These are phyloP conservation scores for Bergia sp. DNA, from an alignment of 92 coral and sea anemone species.

Conservation along the genomic window DNA sequence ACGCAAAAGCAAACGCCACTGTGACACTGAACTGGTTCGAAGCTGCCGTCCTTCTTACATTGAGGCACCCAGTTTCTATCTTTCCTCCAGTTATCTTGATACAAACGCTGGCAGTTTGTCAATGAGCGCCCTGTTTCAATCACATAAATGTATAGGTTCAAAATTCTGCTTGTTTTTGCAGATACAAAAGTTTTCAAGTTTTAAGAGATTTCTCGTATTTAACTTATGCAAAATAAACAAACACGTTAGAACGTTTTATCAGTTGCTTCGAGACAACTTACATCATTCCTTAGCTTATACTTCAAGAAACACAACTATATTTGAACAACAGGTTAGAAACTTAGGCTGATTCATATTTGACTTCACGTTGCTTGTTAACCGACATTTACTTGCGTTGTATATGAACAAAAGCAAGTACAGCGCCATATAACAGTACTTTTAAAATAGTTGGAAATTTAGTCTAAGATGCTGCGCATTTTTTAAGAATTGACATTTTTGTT, in stretches of 20 bases:
- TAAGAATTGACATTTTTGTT: not conserved
- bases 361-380: too few relatives aligned
- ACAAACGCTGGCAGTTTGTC: constrained; percentile 29
- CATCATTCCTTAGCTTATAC: not conserved
- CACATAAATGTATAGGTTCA: not conserved
- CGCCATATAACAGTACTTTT: too few relatives aligned
- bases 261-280: not conserved
- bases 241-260: not conserved
- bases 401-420: too few relatives aligned
- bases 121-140: constrained; percentile 7
- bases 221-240: too few relatives aligned
- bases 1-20: constrained; percentile 45
- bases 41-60: constrained; percentile 28
- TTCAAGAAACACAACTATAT: not conserved
- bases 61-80: constrained; percentile 39
- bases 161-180: not conserved
- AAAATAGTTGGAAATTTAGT: too few relatives aligned
- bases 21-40: constrained; percentile 40
- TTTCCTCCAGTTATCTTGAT: constrained; percentile 38
- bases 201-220: not conserved
- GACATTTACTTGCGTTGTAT: too few relatives aligned
- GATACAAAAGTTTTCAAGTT: too few relatives aligned
- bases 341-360: too few relatives aligned
- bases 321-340: too few relatives aligned
- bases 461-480: too few relatives aligned